Evolutionary conservation across 2,113 vertebrate species (phyloP), one percentile per base, ranked within the genome.

Genomic region (Tretioscincus oriximinensis): DNA sequence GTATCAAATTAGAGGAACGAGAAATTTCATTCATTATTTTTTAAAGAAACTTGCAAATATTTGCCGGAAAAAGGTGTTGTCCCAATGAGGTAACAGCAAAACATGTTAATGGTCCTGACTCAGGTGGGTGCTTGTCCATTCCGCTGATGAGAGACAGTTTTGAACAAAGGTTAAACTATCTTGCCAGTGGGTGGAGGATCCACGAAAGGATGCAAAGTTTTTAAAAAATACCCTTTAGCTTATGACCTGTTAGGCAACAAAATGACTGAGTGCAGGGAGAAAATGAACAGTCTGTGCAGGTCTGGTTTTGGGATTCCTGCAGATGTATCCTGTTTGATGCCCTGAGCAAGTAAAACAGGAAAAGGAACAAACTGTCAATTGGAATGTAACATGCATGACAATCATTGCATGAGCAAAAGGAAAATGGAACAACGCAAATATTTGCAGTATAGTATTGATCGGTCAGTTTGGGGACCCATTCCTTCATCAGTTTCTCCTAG

Each of bases 241-340:
- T 64, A 75, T 85, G 82, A 88, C 77, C 82, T 81, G 82, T 75
- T 70, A 86, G 84, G 77, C 65, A 84, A 80, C 82, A 85, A n/a
- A 21, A 0, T 74, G 1, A 3, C 65, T n/a, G 3, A n/a, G 72
- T n/a, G 60, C 78, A 11, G 35, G 65, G 89, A 90, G 86, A 88
- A 89, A 89, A 92, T 88, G 82, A 86, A 87, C 72, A 68, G 85
- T 88, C 82, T 70, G 71, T 89, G 88, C 92, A 90, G 92, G 91
- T 89, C 91, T 86, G 87, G 84, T 81, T 88, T 83, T 85, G 90
- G 89, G 91, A 92, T 94, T 93, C 92, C 90, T 94, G 92, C 93
- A 94, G 93, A 94, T 94, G 93, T 77, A 93, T 94, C 93, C 93
- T 94, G 93, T 94, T 89, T 65, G 0, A 5, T 49, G 88, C 84